Base-by-base conservation (phyloP, 2,797 vertebrate species). In the Sebastes dallii region DNA sequence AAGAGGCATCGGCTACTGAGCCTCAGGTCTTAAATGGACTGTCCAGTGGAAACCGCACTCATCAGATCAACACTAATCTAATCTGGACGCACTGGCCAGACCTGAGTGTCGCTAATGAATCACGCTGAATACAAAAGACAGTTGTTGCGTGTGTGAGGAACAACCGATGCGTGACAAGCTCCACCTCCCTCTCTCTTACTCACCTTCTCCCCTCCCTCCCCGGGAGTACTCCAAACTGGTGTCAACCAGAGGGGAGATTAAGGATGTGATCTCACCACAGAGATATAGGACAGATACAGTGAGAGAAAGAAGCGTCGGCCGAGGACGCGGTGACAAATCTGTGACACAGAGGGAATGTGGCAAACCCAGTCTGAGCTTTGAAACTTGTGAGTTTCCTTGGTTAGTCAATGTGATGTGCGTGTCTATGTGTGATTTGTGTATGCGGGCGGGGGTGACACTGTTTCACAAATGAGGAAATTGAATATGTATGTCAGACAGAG, bases 61-160 rank as follows among this genome's bases (percentile, higher is more conserved):
- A 90, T 81, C 78, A 86, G 78, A 86, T 88, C 86, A 83, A 83
- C 76, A 64, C 72, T 90, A 89, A 94, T 91, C 82, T 77, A 39
- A 46, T 60, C 54, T 71, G 82, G 80, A 87, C 36, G 59, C 75
- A 72, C 82, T 78, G 72, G 83, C 65, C 50, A 25, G 72, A 50
- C 81, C 72, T 69, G 73, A 75, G 62, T 11, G 10, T 72, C 13
- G n/a, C 70, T 77, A 74, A 88, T 88, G 79, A 88, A 72, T 87
- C 81, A 81, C 3, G 13, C 74, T 80, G 64, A 88, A 81, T 75
- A 68, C 75, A 70, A 78, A 82, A 69, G 77, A 69, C 78, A 29
- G 65, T 5, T 62, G 39, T 62, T 68, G n/a, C 73, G 64, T 61
- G 74, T 77, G 39, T 73, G 52, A 36, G 55, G 61, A 81, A 62